Evolutionary conservation across 2,888 invertebrate species (phyloP), one percentile per base, ranked within the genome.

Genomic region (Scaptomyza flava): DNA sequence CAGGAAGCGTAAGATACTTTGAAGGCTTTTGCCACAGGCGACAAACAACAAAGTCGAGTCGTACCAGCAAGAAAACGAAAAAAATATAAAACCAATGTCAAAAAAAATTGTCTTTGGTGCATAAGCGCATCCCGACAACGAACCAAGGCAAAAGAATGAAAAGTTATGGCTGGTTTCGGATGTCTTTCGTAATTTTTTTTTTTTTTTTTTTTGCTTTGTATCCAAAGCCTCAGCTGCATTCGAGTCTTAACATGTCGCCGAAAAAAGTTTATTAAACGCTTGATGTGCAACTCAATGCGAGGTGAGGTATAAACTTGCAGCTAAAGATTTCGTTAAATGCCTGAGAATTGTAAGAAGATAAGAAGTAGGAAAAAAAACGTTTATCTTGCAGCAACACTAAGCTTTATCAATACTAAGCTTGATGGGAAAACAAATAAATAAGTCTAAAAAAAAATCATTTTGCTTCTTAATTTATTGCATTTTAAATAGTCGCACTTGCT

Each of bases 1-100:
- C 69, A 84, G 82, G 72, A 71, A 72, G 79, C 61, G 76, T 69
- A 79, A 66, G 65, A 79, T 85, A 87, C 85, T 87, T 87, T 85
- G 67, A 82, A 79, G 83, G 65, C 79, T 79, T 75, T 58, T 68
- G 70, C 81, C 70, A 42, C 47, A 54, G 80, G 86, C 87, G 52
- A 68, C 61, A 77, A 67, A 77, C 63, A 81, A 83, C 71, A 81
- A 84, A 66, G 57, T 67, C 63, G 46, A 66, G 57, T 67, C 63
- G 46, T 52, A 41, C 31, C 31, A 46, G 20, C 20, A 43, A 14
- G 17, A 17, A 17, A 17, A 17, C 17, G 17, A 31, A 33, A 20
- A 5, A 38, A 7, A 17, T 8, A 41, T 14, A 42, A 38, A 36
- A 3, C 12, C 2, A 38, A 14, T 7, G 8, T 7, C 14, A 48